Evolutionary conservation across 2,797 vertebrate genomes (phyloP), one percentile per base, ranked within the genome.

Genomic region (Spheniscus humboldti): DNA sequence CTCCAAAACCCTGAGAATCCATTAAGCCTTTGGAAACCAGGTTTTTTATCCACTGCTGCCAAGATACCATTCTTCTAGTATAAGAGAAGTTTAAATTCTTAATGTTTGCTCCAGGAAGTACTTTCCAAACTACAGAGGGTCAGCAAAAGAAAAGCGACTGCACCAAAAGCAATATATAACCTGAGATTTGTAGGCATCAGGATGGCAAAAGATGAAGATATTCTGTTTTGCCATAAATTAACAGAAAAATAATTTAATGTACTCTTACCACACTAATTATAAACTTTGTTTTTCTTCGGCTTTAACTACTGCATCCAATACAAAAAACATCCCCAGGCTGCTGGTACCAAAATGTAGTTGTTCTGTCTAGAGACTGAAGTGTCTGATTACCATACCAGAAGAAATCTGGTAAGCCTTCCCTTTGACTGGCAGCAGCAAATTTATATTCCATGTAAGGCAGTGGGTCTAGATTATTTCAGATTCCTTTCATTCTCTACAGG

Each of bases 401-500:
- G 31, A 47, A 96, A 55, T 7, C 31, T 77, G 35, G 25, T 15
- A 88, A 88, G 31, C 16, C 28, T 86, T 96, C 69, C 48, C 64
- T 73, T 82, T 85, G 25, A 86, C 37, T 50, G 19, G 48, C 45
- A 66, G 57, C n/a, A 84, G 52, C 13, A 91, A 78, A 57, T 72
- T 78, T 68, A 71, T 73, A 89, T 79, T 10, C 73, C 60, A 11
- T 27, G 23, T 39, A 78, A 90, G 64, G 62, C 47, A 76, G 48
- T n/a, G 73, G 33, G 31, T 88, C 71, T 93, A 72, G 37, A 71
- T 78, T 37, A 88, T 67, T 92, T 89, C 95, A 66, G 75, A 83
- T 84, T 75, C 15, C 45, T 94, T 91, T 92, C 77, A 80, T 53
- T 83, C 91, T 59, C 72, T 85, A 60, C 72, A 56, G 96, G 87